These are phyloP conservation scores for Panurus biarmicus DNA, from an alignment of 2,113 vertebrate species.

Conservation along the genomic window DNA sequence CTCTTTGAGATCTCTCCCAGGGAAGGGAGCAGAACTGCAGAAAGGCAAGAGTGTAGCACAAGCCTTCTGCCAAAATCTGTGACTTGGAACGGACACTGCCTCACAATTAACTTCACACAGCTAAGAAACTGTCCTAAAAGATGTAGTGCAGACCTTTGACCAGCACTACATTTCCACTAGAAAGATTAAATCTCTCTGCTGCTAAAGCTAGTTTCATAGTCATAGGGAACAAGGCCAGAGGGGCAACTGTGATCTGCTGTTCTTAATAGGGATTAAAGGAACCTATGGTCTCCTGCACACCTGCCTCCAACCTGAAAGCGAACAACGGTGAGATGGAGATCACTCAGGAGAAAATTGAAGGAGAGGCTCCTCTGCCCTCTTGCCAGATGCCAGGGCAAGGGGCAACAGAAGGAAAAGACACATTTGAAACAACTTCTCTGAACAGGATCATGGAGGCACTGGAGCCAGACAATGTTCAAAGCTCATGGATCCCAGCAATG, in stretches of 20 bases:
- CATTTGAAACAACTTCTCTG: background rate
- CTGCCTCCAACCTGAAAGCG: constrained; percentile 7
- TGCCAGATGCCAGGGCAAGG: constrained; percentile 21
- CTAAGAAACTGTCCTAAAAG: constrained; percentile 27
- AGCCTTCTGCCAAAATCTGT: background rate
- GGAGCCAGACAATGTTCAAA: background rate
- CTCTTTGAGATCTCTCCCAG: background rate
- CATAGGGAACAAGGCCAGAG: constrained; percentile 52
- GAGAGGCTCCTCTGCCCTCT: constrained; percentile 43
- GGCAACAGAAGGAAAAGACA: background rate
- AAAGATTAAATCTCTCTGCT: constrained; percentile 50
- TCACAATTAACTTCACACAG: constrained; percentile 17
- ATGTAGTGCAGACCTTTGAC: constrained; percentile 28
- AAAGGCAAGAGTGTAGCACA: background rate
- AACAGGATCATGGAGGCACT: background rate
- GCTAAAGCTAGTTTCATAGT: constrained; percentile 48
- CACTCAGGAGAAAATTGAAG: constrained; percentile 29
- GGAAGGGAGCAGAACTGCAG: background rate
- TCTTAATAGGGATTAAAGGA: constrained; percentile 57
- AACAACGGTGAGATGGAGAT: background rate
- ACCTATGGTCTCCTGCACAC: background rate
- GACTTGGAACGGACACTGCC: background rate
- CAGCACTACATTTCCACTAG: constrained; percentile 30
- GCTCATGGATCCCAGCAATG: background rate
- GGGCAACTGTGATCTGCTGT: constrained; percentile 50